A percentile compares a stretch with the other conserved stretches of the same genome.
Evolutionary conservation across 2,113 vertebrate species (phyloP).

Genomic region (Ochotona curzoniae): DNA sequence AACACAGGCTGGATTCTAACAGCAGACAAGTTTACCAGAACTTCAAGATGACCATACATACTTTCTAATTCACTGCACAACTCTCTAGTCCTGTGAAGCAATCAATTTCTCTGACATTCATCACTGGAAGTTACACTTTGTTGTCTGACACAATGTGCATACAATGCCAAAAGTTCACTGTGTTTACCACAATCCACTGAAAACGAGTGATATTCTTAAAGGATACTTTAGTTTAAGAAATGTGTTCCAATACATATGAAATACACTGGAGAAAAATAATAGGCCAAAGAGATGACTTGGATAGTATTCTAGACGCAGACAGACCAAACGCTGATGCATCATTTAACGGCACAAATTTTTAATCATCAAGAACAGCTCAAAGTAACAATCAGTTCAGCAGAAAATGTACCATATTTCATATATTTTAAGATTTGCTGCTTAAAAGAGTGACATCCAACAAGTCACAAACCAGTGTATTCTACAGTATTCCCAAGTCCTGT

Average conservation of each 20-base stretch:
- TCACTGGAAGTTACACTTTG: neutral
- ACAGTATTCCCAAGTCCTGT: neutral
- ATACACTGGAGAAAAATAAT: neutral
- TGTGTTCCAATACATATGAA: neutral
- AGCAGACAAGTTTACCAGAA: neutral
- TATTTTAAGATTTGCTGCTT: conserved; percentile 51
- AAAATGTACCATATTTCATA: conserved; percentile 42
- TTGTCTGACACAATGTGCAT: neutral
- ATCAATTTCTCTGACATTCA: neutral
- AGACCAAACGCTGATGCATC: neutral
- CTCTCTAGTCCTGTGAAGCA: neutral
- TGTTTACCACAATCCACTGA: neutral
- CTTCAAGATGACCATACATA: neutral
- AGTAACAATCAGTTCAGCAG: conserved; percentile 11
- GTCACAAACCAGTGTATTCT: conserved; percentile 29
- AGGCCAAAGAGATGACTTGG: neutral
- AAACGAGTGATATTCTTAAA: neutral
- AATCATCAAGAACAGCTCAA: neutral
- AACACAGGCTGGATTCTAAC: neutral
- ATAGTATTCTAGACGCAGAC: neutral
- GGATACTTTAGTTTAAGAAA: neutral
- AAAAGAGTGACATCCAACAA: conserved; percentile 40
- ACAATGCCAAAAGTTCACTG: neutral
- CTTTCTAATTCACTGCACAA: neutral
- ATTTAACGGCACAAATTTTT: neutral